Evolutionary conservation across 2,797 vertebrate genomes (phyloP), one percentile per base, ranked within the genome.

Genomic region (Euthynnus affinis): DNA sequence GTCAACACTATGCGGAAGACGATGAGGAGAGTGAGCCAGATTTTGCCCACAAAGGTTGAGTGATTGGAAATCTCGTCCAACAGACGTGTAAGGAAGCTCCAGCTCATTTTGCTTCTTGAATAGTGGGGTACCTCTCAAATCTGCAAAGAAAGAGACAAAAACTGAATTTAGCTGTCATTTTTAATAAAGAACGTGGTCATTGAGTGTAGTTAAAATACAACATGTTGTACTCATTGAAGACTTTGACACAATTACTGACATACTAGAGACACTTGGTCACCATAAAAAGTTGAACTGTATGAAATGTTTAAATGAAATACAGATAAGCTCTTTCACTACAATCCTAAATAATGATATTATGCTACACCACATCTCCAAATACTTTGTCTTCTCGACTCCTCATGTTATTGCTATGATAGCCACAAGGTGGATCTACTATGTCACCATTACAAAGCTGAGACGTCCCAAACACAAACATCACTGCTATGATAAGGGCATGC

Each of bases 21-120:
- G 0, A 98, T 96, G 73, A 98, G 96, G 55, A 98, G 90, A 0
- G 96, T 98, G 75, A 98, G 94, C 97, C 97, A 98, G 79, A 98
- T 94, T 91, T 98, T 98, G 53, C 97, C 97, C 81, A 98, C 96
- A 0, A 97, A 98, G 52, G 97, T 98, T 0, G 97, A 98, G 88
- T 98, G 97, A 81, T 98, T 97, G 92, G 97, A 97, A 83, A 98
- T 98, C 94, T 98, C 97, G 71, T 98, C 97, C 83, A 98, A 89
- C 69, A 98, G 94, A 29, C 96, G 96, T 0, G 97, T 98, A 63
- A 98, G 93, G 87, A 98, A 98, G 71, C 96, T 97, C 97, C 97
- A 98, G 81, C 97, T 98, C 97, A 98, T 98, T 90, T 86, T 94
- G 89, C 62, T 66, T 57, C 70, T 61, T 12, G 29, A 27, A 62